Percentiles rank a stretch among this genome's conserved stretches.
Evolutionary conservation across 1,140 invertebrate genomes (phyloP).

Genomic region (Pseudomyrmex concolor): DNA sequence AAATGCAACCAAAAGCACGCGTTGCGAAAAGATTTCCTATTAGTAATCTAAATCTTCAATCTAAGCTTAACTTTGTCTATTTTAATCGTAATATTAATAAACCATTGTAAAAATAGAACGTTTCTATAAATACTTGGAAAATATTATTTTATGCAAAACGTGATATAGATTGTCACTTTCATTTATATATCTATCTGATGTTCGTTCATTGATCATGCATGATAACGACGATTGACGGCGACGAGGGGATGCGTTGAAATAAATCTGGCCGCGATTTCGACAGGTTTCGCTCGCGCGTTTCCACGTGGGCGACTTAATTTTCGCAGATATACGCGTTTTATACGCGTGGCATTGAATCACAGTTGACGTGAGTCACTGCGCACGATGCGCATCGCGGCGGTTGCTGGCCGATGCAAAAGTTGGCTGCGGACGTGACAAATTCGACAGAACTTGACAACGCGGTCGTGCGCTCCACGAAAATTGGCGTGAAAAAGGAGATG

Average conservation of each 20-base stretch:
- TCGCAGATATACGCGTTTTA: conserved; percentile 19
- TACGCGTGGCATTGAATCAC: conserved; percentile 56
- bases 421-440: conserved; percentile 59
- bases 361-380: conserved; percentile 61
- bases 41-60: neutral
- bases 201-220: conserved; percentile 53
- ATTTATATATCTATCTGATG: neutral
- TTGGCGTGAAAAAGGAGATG: conserved; percentile 1
- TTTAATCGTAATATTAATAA: conserved; percentile 15
- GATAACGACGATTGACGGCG: conserved; percentile 28
- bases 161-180: neutral
- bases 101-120: conserved; percentile 12
- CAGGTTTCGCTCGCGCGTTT: conserved; percentile 20
- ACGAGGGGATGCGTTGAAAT: conserved; percentile 32
- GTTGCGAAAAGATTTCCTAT: neutral
- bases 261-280: conserved; percentile 60
- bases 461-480: neutral
- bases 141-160: conserved; percentile 17
- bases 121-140: neutral
- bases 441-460: conserved; percentile 33
- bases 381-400: conserved; percentile 13
- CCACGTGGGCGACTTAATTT: conserved; percentile 68
- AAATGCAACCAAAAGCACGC: neutral
- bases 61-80: neutral
- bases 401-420: conserved; percentile 42